Evolutionary conservation across 2,797 vertebrate genomes (phyloP).

Genomic region (Lycodopsis pacificus): DNA sequence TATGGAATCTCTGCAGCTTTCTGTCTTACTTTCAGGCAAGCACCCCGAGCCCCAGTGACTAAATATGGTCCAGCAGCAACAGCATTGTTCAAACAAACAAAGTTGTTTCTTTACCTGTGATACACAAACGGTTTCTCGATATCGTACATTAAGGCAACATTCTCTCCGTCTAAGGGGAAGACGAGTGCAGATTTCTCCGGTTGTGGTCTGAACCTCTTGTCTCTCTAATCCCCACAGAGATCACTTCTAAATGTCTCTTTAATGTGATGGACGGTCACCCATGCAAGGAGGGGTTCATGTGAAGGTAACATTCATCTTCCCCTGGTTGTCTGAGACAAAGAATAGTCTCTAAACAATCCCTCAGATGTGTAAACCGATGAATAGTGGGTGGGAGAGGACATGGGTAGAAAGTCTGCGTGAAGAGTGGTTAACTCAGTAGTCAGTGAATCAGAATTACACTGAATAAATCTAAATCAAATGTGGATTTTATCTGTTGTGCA

Average conservation of each 20-base stretch:
- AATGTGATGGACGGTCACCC: constrained; percentile 12
- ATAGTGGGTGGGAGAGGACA: constrained; percentile 3
- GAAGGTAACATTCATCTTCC: constrained; percentile 26
- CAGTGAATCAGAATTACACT: not conserved
- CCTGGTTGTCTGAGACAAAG: constrained; percentile 5
- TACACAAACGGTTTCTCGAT: constrained; percentile 11
- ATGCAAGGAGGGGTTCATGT: constrained; percentile 14
- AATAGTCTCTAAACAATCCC: constrained; percentile 18
- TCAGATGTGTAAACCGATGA: constrained; percentile 29
- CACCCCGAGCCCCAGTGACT: constrained; percentile 86
- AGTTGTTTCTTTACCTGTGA: constrained; percentile 68
- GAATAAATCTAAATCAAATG: not conserved
- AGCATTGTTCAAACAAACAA: constrained; percentile 80
- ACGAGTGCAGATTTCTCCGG: not conserved
- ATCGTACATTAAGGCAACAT: not conserved
- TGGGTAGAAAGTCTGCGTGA: not conserved
- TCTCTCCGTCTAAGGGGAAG: not conserved
- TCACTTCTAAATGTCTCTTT: not conserved
- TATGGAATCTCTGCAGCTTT: constrained; percentile 92
- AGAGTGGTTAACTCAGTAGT: not conserved
- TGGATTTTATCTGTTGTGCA: not conserved
- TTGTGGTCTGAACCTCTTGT: not conserved
- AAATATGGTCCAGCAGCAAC: constrained; percentile 95
- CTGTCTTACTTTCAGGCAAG: constrained; percentile 84
- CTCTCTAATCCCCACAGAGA: not conserved